Evolutionary conservation across 2,888 invertebrate genomes (phyloP), one percentile per base, ranked within the genome.

Genomic region (Rotaria macrura): DNA sequence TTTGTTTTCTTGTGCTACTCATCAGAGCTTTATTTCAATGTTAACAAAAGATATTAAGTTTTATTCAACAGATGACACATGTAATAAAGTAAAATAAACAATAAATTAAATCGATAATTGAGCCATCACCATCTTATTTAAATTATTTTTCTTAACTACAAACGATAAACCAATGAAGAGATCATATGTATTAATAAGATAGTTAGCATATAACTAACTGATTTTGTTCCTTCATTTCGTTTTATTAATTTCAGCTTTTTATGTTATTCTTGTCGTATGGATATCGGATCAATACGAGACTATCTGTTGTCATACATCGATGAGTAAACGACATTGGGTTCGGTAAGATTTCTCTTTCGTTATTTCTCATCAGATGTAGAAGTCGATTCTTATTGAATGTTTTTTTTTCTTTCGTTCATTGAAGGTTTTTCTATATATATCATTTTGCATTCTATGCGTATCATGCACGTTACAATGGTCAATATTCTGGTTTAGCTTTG

Each of bases 361-460:
- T 29, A 29, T 29, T n/a, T 29, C n/a, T 14, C 10, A 14, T 29
- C 3, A 7, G 4, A 9, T 2, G 14, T 14, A 47, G 10, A 9
- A 47, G 6, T 55, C 2, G n/a, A 57, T 3, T 29, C n/a, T 2
- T 57, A n/a, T n/a, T n/a, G 25, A 9, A 1, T 57, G 7, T 4
- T 57, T n/a, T 1, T 14, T 79, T 2, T 43, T 65, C 9, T 20
- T 79, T 65, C 20, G 17, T 34, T 14, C 34, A 3, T 34, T 34
- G 6, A 65, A 79, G 98, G 92, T 99, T 99, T 92, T 99, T 99
- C 94, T 99, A 95, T 92, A 92, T 99, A 88, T 99, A 99, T 92
- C 98, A 98, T 92, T 98, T 96, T 92, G 95, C 96, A 85, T 99
- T 99, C 93, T 99, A 99, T 92, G 97, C 97, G 74, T 99, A 99